A percentile compares a stretch with the other conserved stretches of the same genome.
phyloP scores from a whole-genome alignment of 2,888 invertebrate species.

The Pammene aurita region DNA sequence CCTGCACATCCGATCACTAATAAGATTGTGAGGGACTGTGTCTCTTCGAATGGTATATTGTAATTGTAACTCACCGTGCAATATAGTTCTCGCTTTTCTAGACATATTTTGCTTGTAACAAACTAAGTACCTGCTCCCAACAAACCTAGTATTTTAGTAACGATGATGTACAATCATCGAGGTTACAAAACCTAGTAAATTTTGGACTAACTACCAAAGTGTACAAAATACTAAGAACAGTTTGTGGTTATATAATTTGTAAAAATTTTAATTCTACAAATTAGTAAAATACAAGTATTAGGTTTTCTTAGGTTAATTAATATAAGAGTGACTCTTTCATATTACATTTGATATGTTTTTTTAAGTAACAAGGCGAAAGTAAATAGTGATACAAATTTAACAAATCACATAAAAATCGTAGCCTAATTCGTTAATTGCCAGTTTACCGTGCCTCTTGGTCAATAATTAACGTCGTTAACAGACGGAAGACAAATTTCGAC shows the following conservation, averaged over 20 bases:
- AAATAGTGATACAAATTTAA: neutral
- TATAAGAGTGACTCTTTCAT: no score
- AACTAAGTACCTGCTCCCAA: no score
- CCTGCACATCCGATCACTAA: slow-evolving; percentile 19
- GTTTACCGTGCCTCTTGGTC: slow-evolving; percentile 6
- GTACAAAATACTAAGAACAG: no score
- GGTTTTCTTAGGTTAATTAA: no score
- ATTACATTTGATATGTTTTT: no score
- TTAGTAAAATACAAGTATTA: no score
- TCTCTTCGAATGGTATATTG: slow-evolving; percentile 5
- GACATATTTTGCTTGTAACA: neutral
- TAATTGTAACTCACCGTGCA: slow-evolving; percentile 3
- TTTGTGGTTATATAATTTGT: no score
- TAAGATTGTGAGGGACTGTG: slow-evolving; percentile 21
- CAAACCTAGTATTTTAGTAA: no score
- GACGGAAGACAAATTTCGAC: slow-evolving; percentile 24
- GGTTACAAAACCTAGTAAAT: no score
- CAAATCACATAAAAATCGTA: slow-evolving; percentile 11
- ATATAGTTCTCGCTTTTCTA: neutral
- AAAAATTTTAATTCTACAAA: no score
- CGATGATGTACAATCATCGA: no score
- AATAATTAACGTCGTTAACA: slow-evolving; percentile 24
- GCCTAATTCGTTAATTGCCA: slow-evolving; percentile 21
- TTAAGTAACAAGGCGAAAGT: neutral
- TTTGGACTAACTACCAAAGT: no score